A percentile compares a stretch with the other conserved stretches of the same genome.
Evolutionary conservation across 1,140 invertebrate genomes (phyloP).

Genomic region (Belonocnema kinseyi): DNA sequence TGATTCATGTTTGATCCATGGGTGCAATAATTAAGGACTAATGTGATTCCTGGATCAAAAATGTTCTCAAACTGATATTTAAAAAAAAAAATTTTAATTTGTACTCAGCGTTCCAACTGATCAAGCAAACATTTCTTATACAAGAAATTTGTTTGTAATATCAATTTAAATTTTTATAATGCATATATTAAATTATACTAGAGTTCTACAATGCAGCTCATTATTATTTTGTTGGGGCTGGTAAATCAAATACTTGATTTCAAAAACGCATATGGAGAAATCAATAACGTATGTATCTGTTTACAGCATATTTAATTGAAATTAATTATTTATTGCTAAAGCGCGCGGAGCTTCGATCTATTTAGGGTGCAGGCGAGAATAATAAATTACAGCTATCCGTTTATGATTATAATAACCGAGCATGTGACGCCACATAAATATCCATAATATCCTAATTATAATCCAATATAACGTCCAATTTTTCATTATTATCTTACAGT

Average conservation of each 20-base stretch:
- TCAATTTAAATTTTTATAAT: too few species aligned
- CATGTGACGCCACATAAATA: conserved; percentile 29
- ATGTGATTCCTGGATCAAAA: too few species aligned
- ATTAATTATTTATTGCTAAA: conserved; percentile 5
- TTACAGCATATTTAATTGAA: conserved; percentile 18
- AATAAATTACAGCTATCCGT: conserved; percentile 21
- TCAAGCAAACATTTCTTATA: too few species aligned
- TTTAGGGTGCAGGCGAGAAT: conserved; percentile 10
- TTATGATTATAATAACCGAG: conserved; percentile 28
- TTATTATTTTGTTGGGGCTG: too few species aligned
- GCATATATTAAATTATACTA: too few species aligned
- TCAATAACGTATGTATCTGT: neutral
- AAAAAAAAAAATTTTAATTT: too few species aligned
- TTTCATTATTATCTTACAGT: neutral
- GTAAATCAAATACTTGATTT: neutral
- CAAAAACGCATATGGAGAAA: neutral
- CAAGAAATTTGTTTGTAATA: too few species aligned
- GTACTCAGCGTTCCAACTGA: too few species aligned
- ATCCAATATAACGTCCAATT: neutral
- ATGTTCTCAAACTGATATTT: too few species aligned
- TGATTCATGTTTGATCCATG: too few species aligned
- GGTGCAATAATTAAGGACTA: too few species aligned
- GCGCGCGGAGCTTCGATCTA: conserved; percentile 8
- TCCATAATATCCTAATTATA: conserved; percentile 25
- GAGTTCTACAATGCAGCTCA: too few species aligned